Percentiles rank a stretch among this genome's conserved stretches.
Conservation (phyloP, 2,797 vertebrate species). For the Neosalanx taihuensis region DNA sequence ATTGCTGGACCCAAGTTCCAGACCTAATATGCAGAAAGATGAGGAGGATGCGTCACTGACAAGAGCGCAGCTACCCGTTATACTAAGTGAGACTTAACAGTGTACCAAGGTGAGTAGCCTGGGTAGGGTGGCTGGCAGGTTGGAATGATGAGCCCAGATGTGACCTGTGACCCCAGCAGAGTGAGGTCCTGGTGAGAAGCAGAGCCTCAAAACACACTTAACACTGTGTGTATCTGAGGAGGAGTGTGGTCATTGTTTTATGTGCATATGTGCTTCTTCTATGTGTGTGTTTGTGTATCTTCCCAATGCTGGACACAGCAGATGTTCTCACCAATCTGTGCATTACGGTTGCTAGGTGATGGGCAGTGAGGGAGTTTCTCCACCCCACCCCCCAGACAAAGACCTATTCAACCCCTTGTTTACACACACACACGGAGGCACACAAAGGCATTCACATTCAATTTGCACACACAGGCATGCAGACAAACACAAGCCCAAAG, state of each 20-base stretch:
- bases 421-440: slow-evolving; percentile 25
- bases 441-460: neutral
- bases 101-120: neutral
- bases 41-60: no score
- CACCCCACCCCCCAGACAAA: slow-evolving; percentile 44
- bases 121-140: neutral
- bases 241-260: neutral
- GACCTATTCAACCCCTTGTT: slow-evolving; percentile 23
- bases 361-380: slow-evolving; percentile 39
- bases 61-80: no score
- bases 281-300: slow-evolving; percentile 35
- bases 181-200: neutral
- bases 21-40: no score
- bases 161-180: neutral
- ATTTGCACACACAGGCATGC: neutral
- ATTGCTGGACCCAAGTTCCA: no score
- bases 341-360: slow-evolving; percentile 52
- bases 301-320: slow-evolving; percentile 42
- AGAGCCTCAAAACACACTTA: neutral
- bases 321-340: slow-evolving; percentile 60
- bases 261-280: neutral
- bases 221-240: neutral
- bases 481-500: neutral
- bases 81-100: no score
- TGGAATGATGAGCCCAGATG: neutral